These are phyloP conservation scores for Cataglyphis cursor DNA, from an alignment of 2,888 invertebrate genomes.

Conservation along the genomic window DNA sequence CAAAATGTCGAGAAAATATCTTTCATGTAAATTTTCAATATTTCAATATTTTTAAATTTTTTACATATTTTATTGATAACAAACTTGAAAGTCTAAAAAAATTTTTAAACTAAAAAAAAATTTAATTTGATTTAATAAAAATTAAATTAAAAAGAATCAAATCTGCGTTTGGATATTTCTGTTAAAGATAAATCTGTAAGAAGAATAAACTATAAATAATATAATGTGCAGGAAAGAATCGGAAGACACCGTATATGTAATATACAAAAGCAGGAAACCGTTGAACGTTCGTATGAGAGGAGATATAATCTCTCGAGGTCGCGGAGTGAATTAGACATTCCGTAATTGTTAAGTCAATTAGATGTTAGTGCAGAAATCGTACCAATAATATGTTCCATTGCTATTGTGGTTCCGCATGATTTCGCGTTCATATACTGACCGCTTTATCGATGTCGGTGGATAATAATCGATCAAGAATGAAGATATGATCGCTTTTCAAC, in stretches of 20 bases:
- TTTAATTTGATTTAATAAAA: too few species aligned
- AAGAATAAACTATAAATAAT: slow-evolving; percentile 26
- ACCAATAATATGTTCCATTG: slow-evolving; percentile 56
- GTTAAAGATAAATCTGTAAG: too few species aligned
- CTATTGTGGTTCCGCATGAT: slow-evolving; percentile 73
- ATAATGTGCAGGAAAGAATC: slow-evolving; percentile 17
- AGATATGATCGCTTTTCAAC: slow-evolving; percentile 66
- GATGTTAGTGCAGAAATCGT: slow-evolving; percentile 68
- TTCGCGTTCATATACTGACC: slow-evolving; percentile 60
- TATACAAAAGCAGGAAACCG: slow-evolving; percentile 34
- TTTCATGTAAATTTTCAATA: too few species aligned
- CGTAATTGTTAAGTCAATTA: slow-evolving; percentile 78
- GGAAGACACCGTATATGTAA: slow-evolving; percentile 21
- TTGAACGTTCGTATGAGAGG: slow-evolving; percentile 49
- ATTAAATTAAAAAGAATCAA: too few species aligned
- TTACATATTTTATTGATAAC: too few species aligned
- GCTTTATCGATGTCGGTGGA: slow-evolving; percentile 76
- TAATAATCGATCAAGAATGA: slow-evolving; percentile 73
- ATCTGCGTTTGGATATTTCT: too few species aligned
- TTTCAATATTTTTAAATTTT: not conserved
- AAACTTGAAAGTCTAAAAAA: not conserved
- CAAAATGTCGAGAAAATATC: not conserved
- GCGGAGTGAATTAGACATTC: slow-evolving; percentile 62
- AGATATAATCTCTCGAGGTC: slow-evolving; percentile 52
- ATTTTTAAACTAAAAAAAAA: not conserved